Percentiles rank a stretch among this genome's conserved stretches.
phyloP scores from a whole-genome alignment of 1,140 invertebrate genomes.

The Penaeus vannamei region DNA sequence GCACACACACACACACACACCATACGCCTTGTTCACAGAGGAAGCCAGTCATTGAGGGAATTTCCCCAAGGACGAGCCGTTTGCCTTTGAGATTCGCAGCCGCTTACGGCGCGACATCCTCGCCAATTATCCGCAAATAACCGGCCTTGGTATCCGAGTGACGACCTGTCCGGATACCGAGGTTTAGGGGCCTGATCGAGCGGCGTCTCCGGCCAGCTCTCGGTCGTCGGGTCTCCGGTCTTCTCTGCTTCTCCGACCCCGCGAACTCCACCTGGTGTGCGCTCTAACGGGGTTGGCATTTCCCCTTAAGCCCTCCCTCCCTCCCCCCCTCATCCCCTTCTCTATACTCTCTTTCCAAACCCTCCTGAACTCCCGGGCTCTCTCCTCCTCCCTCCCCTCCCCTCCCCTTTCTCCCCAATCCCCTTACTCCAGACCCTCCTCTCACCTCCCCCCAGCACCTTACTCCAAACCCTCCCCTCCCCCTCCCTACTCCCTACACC shows the following conservation, averaged over 20 bases:
- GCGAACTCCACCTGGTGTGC: conserved; percentile 10
- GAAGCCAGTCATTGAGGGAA: conserved; percentile 54
- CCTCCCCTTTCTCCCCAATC: neutral
- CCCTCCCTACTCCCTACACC: neutral
- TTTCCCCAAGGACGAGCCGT: conserved; percentile 51
- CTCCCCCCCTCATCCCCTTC: neutral
- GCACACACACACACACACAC: conserved; percentile 40
- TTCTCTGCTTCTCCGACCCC: conserved; percentile 7
- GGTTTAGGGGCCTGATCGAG: too few relatives aligned
- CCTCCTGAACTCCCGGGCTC: neutral
- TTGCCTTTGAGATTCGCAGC: conserved; percentile 57
- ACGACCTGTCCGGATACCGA: too few relatives aligned
- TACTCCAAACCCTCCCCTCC: neutral
- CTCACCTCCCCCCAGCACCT: neutral
- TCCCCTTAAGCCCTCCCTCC: conserved; percentile 1
- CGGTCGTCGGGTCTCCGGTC: neutral
- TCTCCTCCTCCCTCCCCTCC: neutral
- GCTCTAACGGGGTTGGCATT: conserved; percentile 2
- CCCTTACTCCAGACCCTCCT: neutral
- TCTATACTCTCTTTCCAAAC: neutral
- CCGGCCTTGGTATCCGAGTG: neutral
- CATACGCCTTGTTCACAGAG: conserved; percentile 10
- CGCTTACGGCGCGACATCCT: conserved; percentile 51
- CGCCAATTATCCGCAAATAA: conserved; percentile 21
- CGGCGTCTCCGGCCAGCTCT: neutral